Conservation (phyloP, 2,797 vertebrate species). For the Garrulus glandarius region DNA sequence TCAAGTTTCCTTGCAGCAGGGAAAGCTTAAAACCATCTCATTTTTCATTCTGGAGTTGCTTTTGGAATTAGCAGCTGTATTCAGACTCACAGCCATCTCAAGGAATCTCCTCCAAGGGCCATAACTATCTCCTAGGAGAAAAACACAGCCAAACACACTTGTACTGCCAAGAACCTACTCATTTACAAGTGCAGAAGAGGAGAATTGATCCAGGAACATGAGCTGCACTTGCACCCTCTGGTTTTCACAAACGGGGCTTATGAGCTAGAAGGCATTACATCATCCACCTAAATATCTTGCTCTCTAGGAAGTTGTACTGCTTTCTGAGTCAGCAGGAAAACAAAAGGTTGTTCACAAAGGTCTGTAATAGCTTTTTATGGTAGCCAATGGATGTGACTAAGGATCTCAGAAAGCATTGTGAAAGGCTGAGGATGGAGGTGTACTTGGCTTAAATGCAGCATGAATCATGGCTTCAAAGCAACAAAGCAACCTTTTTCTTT, state of each 20-base stretch:
- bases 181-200: not conserved
- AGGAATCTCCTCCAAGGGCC: not conserved
- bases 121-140: constrained; percentile 43
- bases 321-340: not conserved
- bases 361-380: not conserved
- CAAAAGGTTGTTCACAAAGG: not conserved
- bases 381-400: not conserved
- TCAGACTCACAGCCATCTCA: not conserved
- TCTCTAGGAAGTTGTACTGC: not conserved
- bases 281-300: not conserved
- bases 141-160: constrained; percentile 3
- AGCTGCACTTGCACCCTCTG: not conserved
- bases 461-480: not conserved
- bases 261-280: not conserved
- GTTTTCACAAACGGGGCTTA: not conserved
- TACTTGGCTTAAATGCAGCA: not conserved
- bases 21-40: not conserved
- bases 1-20: not conserved
- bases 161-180: not conserved
- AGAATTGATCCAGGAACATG: not conserved
- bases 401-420: not conserved
- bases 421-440: not conserved
- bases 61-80: not conserved
- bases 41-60: constrained; percentile 8
- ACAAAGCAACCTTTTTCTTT: not conserved